Evolutionary conservation across 2,113 vertebrate species (phyloP), one percentile per base, ranked within the genome.

Genomic region (Ceyx margarethae): DNA sequence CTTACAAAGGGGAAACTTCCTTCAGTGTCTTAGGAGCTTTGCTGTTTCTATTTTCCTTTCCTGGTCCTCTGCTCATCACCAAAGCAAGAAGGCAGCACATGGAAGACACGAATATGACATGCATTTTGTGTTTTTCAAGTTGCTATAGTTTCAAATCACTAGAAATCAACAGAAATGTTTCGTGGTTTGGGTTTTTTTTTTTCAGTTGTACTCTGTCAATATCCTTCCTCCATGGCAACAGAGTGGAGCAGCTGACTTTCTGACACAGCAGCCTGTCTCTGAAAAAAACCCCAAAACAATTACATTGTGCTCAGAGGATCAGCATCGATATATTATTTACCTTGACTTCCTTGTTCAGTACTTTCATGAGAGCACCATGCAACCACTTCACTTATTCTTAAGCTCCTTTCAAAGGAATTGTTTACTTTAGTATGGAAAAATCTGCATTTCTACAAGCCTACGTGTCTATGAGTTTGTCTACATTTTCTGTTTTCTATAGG

Each of bases 51-150:
- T 16, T 54, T 62, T 57, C 31, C 26, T 76, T 33, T 61, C 18
- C 76, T 10, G 18, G 17, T 5, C 9, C 31, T 42, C 45, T 68
- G 50, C 40, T 29, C 57, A 12, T 29, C 1, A 0, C 13, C 33
- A 10, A 18, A 62, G 37, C 0, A 0, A 69, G 51, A 58, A 29
- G 17, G 43, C 45, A 75, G 57, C 29, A 23, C 1, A 0, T n/a
- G 10, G 35, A 58, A 68, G 18, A 77, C 18, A 7, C 4, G 13
- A 81, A 43, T 15, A 17, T 9, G 1, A 13, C 7, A 43, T 13
- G 5, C 8, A 14, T 23, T 22, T 20, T 9, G 12, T 26, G 31
- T 43, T 78, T 76, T 76, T 25, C 28, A 43, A 15, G 20, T 3
- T 64, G 18, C 29, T 60, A 7, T 19, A 71, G 31, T 62, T 78